phyloP scores from a whole-genome alignment of 2,888 invertebrate species.

The Erebia ligea region DNA sequence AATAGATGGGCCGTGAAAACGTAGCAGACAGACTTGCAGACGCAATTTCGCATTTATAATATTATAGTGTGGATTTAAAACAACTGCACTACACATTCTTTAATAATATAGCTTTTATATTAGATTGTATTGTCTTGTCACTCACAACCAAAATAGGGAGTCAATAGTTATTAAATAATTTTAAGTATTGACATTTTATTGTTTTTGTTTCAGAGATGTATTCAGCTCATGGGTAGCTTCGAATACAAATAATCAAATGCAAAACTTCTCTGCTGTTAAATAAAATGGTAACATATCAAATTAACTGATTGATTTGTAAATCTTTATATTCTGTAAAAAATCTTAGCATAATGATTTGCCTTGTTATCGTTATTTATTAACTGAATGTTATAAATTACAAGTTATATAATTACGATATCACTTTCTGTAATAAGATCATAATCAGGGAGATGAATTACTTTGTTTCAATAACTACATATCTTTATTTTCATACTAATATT shows the following conservation, averaged over 20 bases:
- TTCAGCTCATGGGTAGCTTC: conserved; percentile 95
- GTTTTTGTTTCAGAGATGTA: conserved; percentile 88
- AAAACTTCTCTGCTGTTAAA: conserved; percentile 91
- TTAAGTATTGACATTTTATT: conserved; percentile 35
- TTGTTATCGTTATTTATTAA: conserved; percentile 43
- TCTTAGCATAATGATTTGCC: conserved; percentile 37
- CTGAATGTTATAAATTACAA: conserved; percentile 29
- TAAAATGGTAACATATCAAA: conserved; percentile 68
- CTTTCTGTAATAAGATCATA: conserved; percentile 17
- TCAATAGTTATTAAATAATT: background rate
- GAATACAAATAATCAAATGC: conserved; percentile 91
- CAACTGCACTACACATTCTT: too few relatives aligned
- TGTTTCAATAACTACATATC: conserved; percentile 17
- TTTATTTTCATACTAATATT: conserved; percentile 30
- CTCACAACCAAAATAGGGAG: too few relatives aligned
- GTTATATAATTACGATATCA: conserved; percentile 7
- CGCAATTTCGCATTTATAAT: too few relatives aligned
- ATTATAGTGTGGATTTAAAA: too few relatives aligned
- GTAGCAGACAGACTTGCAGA: too few relatives aligned
- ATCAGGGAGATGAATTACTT: conserved; percentile 28
- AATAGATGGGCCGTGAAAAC: too few relatives aligned
- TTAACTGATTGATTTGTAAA: conserved; percentile 11
- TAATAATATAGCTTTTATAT: too few relatives aligned
- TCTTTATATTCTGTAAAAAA: conserved; percentile 15
- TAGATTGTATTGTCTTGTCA: too few relatives aligned